Evolutionary conservation across 1,140 invertebrate genomes (phyloP), one percentile per base, ranked within the genome.

Genomic region (Drosophila azteca): DNA sequence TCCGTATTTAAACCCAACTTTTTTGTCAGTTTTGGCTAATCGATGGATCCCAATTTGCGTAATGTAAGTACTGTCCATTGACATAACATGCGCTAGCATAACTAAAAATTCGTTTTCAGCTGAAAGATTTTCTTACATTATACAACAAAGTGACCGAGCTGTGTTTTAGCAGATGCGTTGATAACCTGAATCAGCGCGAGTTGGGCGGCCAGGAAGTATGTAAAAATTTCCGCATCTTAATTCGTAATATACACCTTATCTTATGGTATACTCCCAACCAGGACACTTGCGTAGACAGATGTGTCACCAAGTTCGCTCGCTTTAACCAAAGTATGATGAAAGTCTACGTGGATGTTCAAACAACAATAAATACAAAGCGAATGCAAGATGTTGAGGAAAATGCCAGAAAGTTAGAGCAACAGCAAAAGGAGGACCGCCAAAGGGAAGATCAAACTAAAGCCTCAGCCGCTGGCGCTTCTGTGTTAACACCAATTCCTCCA

Each of bases 131-230:
- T 91, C 92, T 98, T 35, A 93, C 94, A 60, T 96, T 96, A 9
- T 98, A 97, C 92, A 98, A 98, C 91, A 96, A 95, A 93, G 92
- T 97, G 59, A 96, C 96, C 13, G 96, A 98, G 92, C 91, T 95
- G 81, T 98, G 97, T 91, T 98, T 98, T 87, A 93, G 91, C 63
- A 95, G 97, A 79, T 98, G 97, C 91, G 94, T 97, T 51, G 95
- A 94, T 81, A 96, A 97, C 91, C 97, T 98, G 70, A 97, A 96
- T 6, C 93, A 94, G n/a, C 93, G 97, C 77, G 94, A 94, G 71
- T 93, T 97, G 15, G 93, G 94, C 76, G 90, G 93, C n/a, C 93
- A 94, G 74, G 96, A 97, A 92, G 95, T 95, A 90, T 89, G 83
- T 78, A n/a, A 1, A 24, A 1, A 1, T 9, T 0, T 1, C 9